Base-by-base conservation (phyloP, 1,140 invertebrate species). In the Cotesia glomerata region DNA sequence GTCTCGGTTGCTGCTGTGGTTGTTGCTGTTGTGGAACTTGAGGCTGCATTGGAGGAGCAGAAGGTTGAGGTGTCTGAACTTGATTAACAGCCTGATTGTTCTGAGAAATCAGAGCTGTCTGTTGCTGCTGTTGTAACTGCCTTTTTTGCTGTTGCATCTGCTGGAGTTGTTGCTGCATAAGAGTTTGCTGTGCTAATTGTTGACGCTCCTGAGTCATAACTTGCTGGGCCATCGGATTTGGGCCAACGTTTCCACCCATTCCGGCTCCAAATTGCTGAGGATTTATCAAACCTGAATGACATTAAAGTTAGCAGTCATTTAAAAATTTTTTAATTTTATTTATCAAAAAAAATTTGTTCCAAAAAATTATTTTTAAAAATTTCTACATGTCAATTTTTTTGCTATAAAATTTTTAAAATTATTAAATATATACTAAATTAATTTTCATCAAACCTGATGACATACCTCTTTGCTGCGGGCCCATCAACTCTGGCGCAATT, bases 401-500 rank as follows among this genome's bases (percentile, higher is more conserved):
- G n/a, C n/a, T n/a, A n/a, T n/a, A n/a, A n/a, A n/a, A n/a, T n/a
- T n/a, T n/a, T n/a, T n/a, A n/a, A n/a, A n/a, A n/a, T n/a, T n/a
- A n/a, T n/a, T n/a, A n/a, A n/a, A n/a, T n/a, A n/a, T n/a, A n/a
- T n/a, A n/a, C n/a, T n/a, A n/a, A n/a, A n/a, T n/a, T n/a, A n/a
- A n/a, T n/a, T n/a, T 65, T 84, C 34, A 87, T 82, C 78, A 86
- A 86, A 18, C 81, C 84, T 87, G 65, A 72, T 68, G 74, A 65
- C n/a, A 49, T 16, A 65, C 69, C 62, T 82, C 80, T 85, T 82
- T 90, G 87, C 72, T 87, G 86, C 39, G 84, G 82, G n/a, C 84
- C 85, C 84, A 91, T 89, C 34, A 89, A 78, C 8, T 88, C 85
- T 52, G 87, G 83, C 45, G 88, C 88, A 83, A 91, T 88, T 82